Evolutionary conservation across 2,888 invertebrate species (phyloP), one percentile per base, ranked within the genome.

Genomic region (Chouioia cunea): DNA sequence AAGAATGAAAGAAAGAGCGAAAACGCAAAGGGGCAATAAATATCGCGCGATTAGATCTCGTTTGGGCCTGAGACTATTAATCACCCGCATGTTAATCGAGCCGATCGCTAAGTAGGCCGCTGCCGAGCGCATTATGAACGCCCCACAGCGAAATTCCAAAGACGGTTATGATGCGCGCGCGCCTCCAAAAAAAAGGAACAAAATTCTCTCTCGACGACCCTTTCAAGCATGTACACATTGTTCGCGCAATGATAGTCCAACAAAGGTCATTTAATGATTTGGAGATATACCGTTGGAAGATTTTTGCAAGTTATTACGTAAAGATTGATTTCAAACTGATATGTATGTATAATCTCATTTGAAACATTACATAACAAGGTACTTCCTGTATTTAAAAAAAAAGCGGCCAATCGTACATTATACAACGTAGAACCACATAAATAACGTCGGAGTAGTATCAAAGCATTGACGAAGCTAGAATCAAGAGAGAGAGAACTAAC

Each of bases 1-100:
- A 20, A n/a, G 76, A 76, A 74, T 78, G 78, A 79, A 76, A 80
- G 78, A 77, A 78, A 76, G 79, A 78, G 75, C 71, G 77, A 36
- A 36, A 36, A 12, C 36, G 36, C 36, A 36, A 36, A 36, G 36
- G 80, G 81, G 82, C 76, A 83, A 83, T 83, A 83, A 83, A 83
- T 83, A 83, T 82, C 82, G 76, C 76, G 78, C 83, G 83, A 83
- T 83, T 83, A 83, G 82, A 83, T 83, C 83, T 83, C 58, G 10
- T 69, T 73, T 65, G 76, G 77, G 76, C 73, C 73, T 62, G 80
- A 76, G 74, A 79, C 81, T 79, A 83, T 83, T 83, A 83, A 83
- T 83, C 83, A 83, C 78, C 79, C 77, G 58, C 80, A 80, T 77
- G 83, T 82, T 83, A 82, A 83, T 83, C 83, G 81, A 81, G 79